Percentiles rank a stretch among this genome's conserved stretches.
Conservation (phyloP, 2,113 vertebrate genomes). For the Dromaius novaehollandiae region DNA sequence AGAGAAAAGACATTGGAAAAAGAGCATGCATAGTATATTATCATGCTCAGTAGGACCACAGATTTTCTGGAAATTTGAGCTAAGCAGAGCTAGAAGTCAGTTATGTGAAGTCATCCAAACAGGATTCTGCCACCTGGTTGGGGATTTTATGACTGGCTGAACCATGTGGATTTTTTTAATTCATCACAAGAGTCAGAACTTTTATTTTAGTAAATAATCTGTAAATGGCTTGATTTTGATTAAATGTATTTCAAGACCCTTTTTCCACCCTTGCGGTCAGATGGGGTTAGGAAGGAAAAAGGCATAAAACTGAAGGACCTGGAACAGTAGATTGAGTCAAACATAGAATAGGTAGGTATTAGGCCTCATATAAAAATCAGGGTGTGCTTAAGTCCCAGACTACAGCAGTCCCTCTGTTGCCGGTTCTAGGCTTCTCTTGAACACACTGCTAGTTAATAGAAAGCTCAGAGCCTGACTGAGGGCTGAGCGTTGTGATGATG, state of each 20-base stretch:
- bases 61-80: conserved; percentile 46
- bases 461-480: not conserved
- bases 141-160: not conserved
- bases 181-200: not conserved
- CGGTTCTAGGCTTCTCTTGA: conserved; percentile 35
- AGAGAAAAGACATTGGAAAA: not conserved
- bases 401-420: not conserved
- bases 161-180: not conserved
- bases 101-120: conserved; percentile 30
- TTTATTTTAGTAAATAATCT: conserved; percentile 18
- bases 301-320: not conserved
- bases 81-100: conserved; percentile 7
- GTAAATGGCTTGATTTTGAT: not conserved
- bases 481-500: not conserved
- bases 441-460: conserved; percentile 15
- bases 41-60: not conserved
- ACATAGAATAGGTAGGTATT: not conserved
- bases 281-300: not conserved
- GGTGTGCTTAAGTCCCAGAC: not conserved
- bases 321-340: not conserved
- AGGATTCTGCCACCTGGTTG: conserved; percentile 8
- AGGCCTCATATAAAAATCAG: not conserved
- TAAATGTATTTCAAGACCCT: not conserved
- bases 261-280: conserved; percentile 3
- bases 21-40: not conserved